Base-by-base conservation (phyloP, 2,888 invertebrate genomes). In the Trimorus sp. region DNA sequence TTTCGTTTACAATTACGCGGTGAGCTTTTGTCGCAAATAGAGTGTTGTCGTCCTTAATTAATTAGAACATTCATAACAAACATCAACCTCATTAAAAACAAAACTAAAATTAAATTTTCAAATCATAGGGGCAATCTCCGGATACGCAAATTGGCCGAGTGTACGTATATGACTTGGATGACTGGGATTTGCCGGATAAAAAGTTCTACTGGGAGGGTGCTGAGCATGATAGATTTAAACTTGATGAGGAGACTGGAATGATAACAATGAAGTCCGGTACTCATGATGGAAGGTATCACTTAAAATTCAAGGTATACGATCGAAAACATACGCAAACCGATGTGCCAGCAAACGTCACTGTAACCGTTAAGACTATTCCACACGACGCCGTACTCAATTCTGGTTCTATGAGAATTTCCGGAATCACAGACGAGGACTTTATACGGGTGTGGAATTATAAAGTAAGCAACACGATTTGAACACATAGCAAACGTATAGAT, bases 161-260 rank as follows among this genome's bases (percentile, higher is more conserved):
- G 7, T 99, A 98, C 92, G 99, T 99, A 0, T 97, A 98, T 90
- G 99, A 99, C 92, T 93, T 97, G 84, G 99, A 99, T 92, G 99
- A 99, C 91, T 99, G 99, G 99, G 99, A 99, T 93, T 93, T 98
- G 84, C 97, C 97, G 0, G 99, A 99, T 91, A 99, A 99, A 92
- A 98, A 97, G 89, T 99, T 98, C 93, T 97, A 97, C 90, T 98
- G 98, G 97, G 97, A 97, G 89, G 95, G 95, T 58, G 93, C 95
- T 69, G 97, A 97, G 90, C 97, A 98, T 93, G 95, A 96, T 0
- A 95, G 95, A 86, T 98, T 98, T 91, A 96, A 96, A 82, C 93
- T 99, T 38, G 96, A 98, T 90, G 96, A 97, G 91, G 97, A 97
- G 89, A 96, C 97, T 0, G 99, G 99, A 15, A 97, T 98, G 96